Conservation (phyloP, 2,888 invertebrate species). For the Strigamia crassipes region DNA sequence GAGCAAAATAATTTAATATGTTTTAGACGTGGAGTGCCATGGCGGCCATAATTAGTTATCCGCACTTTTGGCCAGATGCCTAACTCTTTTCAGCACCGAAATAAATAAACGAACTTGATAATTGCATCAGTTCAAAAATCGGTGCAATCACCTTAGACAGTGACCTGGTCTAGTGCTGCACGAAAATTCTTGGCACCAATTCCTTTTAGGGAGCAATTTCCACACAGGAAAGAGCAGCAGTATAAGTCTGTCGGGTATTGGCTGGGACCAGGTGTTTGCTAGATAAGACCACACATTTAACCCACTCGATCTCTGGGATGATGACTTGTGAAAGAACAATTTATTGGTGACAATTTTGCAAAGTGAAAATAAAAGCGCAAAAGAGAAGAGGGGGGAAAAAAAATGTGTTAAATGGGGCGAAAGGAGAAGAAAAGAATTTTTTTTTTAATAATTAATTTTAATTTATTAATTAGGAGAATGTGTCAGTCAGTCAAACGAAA, state of each 20-base stretch:
- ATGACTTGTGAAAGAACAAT: constrained; percentile 22
- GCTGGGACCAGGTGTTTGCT: constrained; percentile 30
- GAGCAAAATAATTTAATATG: background rate
- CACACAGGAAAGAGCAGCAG: background rate
- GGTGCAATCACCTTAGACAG: constrained; percentile 11
- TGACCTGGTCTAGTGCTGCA: background rate
- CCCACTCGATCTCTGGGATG: constrained; percentile 22
- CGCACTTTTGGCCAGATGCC: background rate
- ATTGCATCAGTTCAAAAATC: constrained; percentile 3
- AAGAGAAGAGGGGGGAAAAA: background rate
- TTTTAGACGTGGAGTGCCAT: background rate
- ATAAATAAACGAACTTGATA: constrained; percentile 8
- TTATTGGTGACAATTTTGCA: constrained; percentile 22
- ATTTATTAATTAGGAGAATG: background rate
- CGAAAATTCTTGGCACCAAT: constrained; percentile 11
- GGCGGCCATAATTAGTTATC: background rate
- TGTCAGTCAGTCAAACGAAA: background rate
- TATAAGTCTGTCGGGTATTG: constrained; percentile 14
- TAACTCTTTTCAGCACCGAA: background rate
- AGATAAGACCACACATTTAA: constrained; percentile 30
- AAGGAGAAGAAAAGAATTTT: background rate
- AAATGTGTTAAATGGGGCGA: background rate
- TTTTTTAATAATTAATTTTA: background rate
- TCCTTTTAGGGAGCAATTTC: constrained; percentile 15
- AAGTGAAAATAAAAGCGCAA: background rate